phyloP scores from a whole-genome alignment of 2,888 invertebrate species.

The Brachyopa scutellaris region DNA sequence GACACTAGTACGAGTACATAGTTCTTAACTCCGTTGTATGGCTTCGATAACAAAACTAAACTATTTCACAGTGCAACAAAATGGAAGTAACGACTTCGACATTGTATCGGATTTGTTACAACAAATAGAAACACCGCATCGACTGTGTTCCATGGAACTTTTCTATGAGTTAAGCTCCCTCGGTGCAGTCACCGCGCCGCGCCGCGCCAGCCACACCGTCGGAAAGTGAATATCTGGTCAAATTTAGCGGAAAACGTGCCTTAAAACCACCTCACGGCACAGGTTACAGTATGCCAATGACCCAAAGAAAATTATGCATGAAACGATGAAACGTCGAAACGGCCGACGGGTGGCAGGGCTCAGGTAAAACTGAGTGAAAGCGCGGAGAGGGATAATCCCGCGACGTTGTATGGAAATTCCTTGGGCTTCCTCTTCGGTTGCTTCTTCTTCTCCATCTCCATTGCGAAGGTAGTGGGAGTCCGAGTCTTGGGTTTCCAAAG shows the following conservation, averaged over 20 bases:
- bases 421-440: conserved; percentile 55
- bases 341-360: background rate
- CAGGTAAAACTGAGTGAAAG: no score
- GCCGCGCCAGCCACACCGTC: background rate
- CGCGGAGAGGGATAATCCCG: conserved; percentile 50
- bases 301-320: conserved; percentile 65
- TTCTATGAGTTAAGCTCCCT: no score
- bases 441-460: background rate
- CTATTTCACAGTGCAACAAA: conserved; percentile 26
- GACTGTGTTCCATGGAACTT: background rate
- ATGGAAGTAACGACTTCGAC: conserved; percentile 20
- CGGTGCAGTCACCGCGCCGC: no score
- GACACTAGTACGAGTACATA: no score
- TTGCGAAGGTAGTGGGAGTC: conserved; percentile 47
- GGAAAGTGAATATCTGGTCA: conserved; percentile 43
- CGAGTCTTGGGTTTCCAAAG: conserved; percentile 59
- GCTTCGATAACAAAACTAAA: conserved; percentile 50
- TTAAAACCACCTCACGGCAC: conserved; percentile 18
- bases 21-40: conserved; percentile 45
- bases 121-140: conserved; percentile 31
- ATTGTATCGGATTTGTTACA: conserved; percentile 49
- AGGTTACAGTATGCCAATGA: conserved; percentile 65
- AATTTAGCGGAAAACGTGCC: conserved; percentile 69
- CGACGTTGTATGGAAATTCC: conserved; percentile 54
- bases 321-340: no score